A percentile compares a stretch with the other conserved stretches of the same genome.
phyloP scores from a whole-genome alignment of 2,888 invertebrate species.

The Rhamphomyia laevipes region DNA sequence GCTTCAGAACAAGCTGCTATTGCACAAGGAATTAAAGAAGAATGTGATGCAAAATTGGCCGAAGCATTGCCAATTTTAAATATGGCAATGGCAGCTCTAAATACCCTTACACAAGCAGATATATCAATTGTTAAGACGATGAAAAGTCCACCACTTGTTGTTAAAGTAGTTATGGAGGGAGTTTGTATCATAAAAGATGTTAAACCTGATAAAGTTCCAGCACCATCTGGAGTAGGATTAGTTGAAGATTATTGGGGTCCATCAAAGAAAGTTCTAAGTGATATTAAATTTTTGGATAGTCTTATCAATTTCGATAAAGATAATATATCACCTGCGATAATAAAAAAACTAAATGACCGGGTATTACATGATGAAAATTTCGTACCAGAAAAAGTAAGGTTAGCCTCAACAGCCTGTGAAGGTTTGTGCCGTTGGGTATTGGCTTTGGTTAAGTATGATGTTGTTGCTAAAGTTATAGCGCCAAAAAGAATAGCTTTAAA shows the following conservation, averaged over 20 bases:
- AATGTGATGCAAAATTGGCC: conserved; percentile 83
- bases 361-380: conserved; percentile 77
- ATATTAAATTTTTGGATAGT: conserved; percentile 82
- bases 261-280: conserved; percentile 76
- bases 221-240: conserved; percentile 71
- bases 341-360: conserved; percentile 70
- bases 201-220: conserved; percentile 78
- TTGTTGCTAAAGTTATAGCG: conserved; percentile 80
- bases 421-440: conserved; percentile 90
- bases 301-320: conserved; percentile 82
- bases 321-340: conserved; percentile 72
- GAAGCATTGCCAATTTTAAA: conserved; percentile 88
- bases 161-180: conserved; percentile 89
- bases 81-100: conserved; percentile 72
- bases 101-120: conserved; percentile 76
- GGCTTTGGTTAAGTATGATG: conserved; percentile 90
- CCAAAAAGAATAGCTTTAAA: conserved; percentile 88
- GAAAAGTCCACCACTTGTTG: conserved; percentile 88
- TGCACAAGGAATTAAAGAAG: conserved; percentile 79
- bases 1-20: conserved; percentile 66
- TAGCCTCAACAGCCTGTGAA: conserved; percentile 81
- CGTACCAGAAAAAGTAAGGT: conserved; percentile 80
- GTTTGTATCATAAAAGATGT: conserved; percentile 86
- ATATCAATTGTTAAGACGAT: conserved; percentile 91
- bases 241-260: conserved; percentile 90